phyloP scores from a whole-genome alignment of 1,140 invertebrate genomes.

The Rhyacophila brunnea region DNA sequence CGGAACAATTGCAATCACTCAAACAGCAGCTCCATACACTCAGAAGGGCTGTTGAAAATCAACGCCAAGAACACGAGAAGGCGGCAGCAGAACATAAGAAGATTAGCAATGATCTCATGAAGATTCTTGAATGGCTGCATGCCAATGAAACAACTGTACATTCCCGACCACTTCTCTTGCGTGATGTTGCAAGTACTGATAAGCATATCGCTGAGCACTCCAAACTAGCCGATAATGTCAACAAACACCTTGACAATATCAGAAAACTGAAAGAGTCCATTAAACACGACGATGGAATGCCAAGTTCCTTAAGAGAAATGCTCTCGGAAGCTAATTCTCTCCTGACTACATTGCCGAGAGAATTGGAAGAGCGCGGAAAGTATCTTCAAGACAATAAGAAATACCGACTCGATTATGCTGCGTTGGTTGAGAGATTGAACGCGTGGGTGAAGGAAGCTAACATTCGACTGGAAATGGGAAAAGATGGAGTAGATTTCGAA shows the following conservation, averaged over 20 bases:
- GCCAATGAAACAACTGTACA: slow-evolving; percentile 80
- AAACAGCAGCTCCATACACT: slow-evolving; percentile 82
- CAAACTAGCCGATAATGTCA: slow-evolving; percentile 66
- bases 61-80: slow-evolving; percentile 81
- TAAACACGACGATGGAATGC: slow-evolving; percentile 72
- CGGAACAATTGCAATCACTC: slow-evolving; percentile 80
- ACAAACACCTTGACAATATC: slow-evolving; percentile 69
- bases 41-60: slow-evolving; percentile 77
- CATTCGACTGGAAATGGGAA: slow-evolving; percentile 70
- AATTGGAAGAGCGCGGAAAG: slow-evolving; percentile 74
- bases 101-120: slow-evolving; percentile 75
- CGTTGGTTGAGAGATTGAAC: slow-evolving; percentile 73
- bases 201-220: slow-evolving; percentile 79
- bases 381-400: slow-evolving; percentile 80
- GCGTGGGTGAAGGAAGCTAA: slow-evolving; percentile 85
- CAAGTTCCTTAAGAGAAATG: slow-evolving; percentile 76
- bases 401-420: slow-evolving; percentile 70
- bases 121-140: slow-evolving; percentile 81
- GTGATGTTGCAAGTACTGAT: slow-evolving; percentile 77
- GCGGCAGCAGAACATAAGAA: slow-evolving; percentile 85
- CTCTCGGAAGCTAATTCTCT: slow-evolving; percentile 78
- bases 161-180: slow-evolving; percentile 76
- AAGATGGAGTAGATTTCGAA: slow-evolving; percentile 84
- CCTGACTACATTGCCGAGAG: slow-evolving; percentile 71
- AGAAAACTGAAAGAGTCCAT: slow-evolving; percentile 66